phyloP scores from a whole-genome alignment of 2,113 vertebrate genomes.

The Oncorhynchus clarkii region DNA sequence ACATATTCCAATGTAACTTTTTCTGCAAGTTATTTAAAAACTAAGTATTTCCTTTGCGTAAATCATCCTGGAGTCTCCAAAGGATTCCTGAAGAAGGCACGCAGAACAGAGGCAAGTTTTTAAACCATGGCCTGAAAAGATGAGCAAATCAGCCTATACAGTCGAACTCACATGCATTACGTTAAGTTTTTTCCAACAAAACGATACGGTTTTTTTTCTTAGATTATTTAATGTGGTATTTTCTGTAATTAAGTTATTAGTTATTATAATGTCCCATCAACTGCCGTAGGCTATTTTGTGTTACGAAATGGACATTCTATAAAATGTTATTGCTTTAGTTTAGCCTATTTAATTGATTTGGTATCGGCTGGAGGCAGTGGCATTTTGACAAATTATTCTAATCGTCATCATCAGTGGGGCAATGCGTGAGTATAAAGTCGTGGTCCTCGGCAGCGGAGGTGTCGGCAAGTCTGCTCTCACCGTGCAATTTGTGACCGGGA shows the following conservation, averaged over 20 bases:
- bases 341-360: background rate
- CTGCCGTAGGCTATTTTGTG: background rate
- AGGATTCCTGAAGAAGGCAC: background rate
- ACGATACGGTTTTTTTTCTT: background rate
- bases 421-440: constrained; percentile 94
- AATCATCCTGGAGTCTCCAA: background rate
- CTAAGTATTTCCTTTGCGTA: background rate
- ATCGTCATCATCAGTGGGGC: constrained; percentile 49
- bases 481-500: constrained; percentile 90
- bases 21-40: no score
- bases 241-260: background rate
- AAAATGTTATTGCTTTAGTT: background rate
- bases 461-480: constrained; percentile 90
- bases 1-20: background rate
- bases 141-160: background rate
- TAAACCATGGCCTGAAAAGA: background rate
- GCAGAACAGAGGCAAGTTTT: background rate
- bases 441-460: constrained; percentile 90
- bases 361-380: background rate
- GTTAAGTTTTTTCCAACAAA: background rate
- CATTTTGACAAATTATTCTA: background rate
- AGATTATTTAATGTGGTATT: background rate
- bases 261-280: background rate
- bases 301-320: background rate
- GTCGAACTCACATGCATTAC: background rate